These are phyloP conservation scores for Diaperis boleti DNA, from an alignment of 2,888 invertebrate genomes.

Conservation along the genomic window DNA sequence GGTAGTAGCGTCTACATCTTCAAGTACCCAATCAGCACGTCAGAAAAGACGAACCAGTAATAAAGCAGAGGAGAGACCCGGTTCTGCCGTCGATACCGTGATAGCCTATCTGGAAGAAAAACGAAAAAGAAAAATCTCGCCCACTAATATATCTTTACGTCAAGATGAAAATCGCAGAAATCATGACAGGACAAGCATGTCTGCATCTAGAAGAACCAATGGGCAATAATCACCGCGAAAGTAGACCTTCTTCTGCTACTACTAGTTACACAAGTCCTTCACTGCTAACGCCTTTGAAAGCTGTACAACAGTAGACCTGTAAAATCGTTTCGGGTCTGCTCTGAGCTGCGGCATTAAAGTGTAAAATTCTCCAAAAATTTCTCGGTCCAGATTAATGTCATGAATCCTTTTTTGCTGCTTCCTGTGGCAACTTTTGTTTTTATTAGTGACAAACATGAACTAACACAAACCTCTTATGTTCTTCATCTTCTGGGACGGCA, in stretches of 20 bases:
- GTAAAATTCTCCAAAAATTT: constrained; percentile 5
- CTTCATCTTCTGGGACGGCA: constrained; percentile 3
- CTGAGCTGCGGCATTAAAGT: constrained; percentile 5
- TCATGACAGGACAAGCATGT: constrained; percentile 3
- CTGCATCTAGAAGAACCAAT: constrained; percentile 1
- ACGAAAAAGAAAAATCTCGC: constrained; percentile 1
- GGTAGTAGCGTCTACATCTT: constrained; percentile 5
- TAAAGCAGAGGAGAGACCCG: constrained; percentile 5
- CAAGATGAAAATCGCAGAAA: constrained; percentile 5
- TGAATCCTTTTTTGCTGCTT: constrained; percentile 1
- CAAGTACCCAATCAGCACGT: constrained; percentile 1
- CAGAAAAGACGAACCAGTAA: constrained; percentile 1
- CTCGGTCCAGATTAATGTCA: constrained; percentile 5
- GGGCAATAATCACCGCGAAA: constrained; percentile 5
- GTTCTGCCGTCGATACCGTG: constrained; percentile 3
- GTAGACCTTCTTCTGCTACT: constrained; percentile 5
- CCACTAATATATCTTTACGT: constrained; percentile 5
- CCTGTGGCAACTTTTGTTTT: constrained; percentile 3
- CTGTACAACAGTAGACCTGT: constrained; percentile 5
- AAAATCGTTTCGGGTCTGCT: constrained; percentile 5
- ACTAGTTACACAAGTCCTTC: constrained; percentile 5
- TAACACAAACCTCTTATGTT: constrained; percentile 5
- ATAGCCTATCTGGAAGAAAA: constrained; percentile 3
- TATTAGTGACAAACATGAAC: constrained; percentile 2
- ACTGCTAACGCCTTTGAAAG: constrained; percentile 3